Evolutionary conservation across 1,140 invertebrate genomes (phyloP), one percentile per base, ranked within the genome.

Genomic region (Drosophila aff.): DNA sequence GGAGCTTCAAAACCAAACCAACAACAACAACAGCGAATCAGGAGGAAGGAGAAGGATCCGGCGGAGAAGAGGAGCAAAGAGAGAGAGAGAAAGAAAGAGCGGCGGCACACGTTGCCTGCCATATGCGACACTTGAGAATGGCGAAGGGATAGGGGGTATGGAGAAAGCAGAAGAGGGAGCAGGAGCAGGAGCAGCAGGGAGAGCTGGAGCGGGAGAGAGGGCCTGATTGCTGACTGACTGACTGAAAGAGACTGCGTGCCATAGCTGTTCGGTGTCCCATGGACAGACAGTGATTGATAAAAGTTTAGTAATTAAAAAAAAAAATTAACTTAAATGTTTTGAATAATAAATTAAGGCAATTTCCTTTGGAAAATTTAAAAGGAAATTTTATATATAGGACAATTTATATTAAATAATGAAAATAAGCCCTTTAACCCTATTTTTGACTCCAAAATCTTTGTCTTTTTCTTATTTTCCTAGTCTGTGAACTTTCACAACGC

Each of bases 61-160:
- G 38, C 15, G 43, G 58, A 28, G 31, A 16, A 40, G 63, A 10
- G 38, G 33, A 43, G 44, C 23, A n/a, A 23, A 13, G 21, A 44
- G 11, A 33, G 10, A 21, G 46, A 21, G 50, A 47, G 21, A 23
- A 55, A n/a, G 43, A 23, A 43, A 46, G 28, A 59, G 44, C 46
- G 59, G 21, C 53, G 55, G 80, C 83, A 87, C 83, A 80, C 83
- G 72, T 83, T 87, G 67, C 58, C 60, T 60, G 84, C 81, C 84
- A 87, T 84, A 78, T 89, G 83, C 68, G 69, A 52, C 73, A 76
- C 55, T 79, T 63, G 53, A 74, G 46, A 67, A 72, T 58, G 66
- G 55, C 15, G 26, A 10, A 26, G 41, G 16, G 49, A 33, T 8
- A 49, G 23, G 23, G 23, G 41, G 47, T 49, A 23, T 46, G 53